Percentiles rank a stretch among this genome's conserved stretches.
These are phyloP conservation scores for Rhizoglyphus robini DNA, from an alignment of 1,140 invertebrate genomes.

Conservation along the genomic window DNA sequence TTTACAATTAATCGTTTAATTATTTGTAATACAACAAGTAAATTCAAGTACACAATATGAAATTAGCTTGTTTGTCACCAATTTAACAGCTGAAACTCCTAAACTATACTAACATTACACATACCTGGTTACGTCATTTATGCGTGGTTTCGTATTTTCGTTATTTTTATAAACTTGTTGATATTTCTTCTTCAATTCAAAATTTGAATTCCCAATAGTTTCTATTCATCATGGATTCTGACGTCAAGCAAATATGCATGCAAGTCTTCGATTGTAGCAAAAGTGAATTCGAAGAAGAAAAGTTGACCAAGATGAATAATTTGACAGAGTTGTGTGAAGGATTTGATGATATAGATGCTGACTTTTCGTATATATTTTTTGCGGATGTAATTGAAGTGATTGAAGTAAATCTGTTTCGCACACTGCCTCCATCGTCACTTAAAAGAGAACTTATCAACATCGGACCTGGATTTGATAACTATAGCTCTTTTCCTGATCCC, in stretches of 20 bases:
- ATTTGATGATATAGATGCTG: neutral
- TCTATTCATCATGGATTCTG: neutral
- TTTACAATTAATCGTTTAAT: too few species aligned
- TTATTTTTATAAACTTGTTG: too few species aligned
- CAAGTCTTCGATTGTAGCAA: neutral
- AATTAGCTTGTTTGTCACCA: too few species aligned
- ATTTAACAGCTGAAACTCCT: too few species aligned
- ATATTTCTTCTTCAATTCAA: too few species aligned
- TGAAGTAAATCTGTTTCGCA: neutral
- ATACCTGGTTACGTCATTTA: too few species aligned
- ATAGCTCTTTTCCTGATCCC: neutral
- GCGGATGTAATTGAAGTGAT: conserved; percentile 2
- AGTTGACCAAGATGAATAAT: neutral
- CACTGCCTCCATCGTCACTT: neutral
- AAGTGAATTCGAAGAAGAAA: neutral
- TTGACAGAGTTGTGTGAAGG: neutral
- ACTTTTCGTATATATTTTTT: neutral
- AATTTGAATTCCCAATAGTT: too few species aligned
- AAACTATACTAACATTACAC: too few species aligned
- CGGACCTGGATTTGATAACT: neutral
- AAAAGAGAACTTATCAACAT: neutral
- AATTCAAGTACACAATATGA: too few species aligned
- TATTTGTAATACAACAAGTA: too few species aligned
- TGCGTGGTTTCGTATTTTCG: too few species aligned
- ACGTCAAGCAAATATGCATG: neutral